Evolutionary conservation across 2,797 vertebrate genomes (phyloP), one percentile per base, ranked within the genome.

Genomic region (Prionace glauca): DNA sequence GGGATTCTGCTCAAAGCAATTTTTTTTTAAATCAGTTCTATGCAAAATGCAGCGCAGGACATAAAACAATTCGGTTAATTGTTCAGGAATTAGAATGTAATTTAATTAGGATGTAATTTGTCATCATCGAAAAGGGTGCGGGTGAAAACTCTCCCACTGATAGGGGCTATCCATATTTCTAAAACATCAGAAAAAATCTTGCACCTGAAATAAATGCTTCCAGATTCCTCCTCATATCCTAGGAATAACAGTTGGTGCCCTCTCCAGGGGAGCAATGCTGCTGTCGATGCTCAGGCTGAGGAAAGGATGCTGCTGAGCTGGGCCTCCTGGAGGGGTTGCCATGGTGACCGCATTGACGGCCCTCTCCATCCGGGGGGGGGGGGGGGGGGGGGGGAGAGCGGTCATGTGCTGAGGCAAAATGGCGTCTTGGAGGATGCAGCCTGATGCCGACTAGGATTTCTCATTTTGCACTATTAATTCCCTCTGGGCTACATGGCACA

Each of bases 321-420:
- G 71, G 88, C 62, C 86, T 56, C 62, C 36, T 26, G 62, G 94
- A 92, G 86, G 79, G 50, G 96, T 97, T 84, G 96, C 97, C 96
- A 97, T 97, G 96, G 97, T 96, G 95, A 97, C 97, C 96, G 96
- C 96, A 95, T 96, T 96, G 96, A 96, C 96, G 74, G 95, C 16
- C 60, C 26, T 50, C 95, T 77, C 24, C 95, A 96, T n/a, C n/a
- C n/a, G n/a, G n/a, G n/a, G n/a, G n/a, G n/a, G n/a, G n/a, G 95
- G 81, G 95, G 94, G 96, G 95, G 95, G 90, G 96, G 96, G 96
- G 95, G 81, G 94, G 92, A 96, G 95, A 95, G 86, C 69, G 96
- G 96, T 97, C 97, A 97, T 95, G 97, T 97, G 97, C 81, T 96
- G 91, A 95, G 95, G 96, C 96, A 97, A 97, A 96, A 97, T 97